Percentiles rank a stretch among this genome's conserved stretches.
Conservation (phyloP, 2,113 vertebrate genomes). For the Trematomus loennbergii region DNA sequence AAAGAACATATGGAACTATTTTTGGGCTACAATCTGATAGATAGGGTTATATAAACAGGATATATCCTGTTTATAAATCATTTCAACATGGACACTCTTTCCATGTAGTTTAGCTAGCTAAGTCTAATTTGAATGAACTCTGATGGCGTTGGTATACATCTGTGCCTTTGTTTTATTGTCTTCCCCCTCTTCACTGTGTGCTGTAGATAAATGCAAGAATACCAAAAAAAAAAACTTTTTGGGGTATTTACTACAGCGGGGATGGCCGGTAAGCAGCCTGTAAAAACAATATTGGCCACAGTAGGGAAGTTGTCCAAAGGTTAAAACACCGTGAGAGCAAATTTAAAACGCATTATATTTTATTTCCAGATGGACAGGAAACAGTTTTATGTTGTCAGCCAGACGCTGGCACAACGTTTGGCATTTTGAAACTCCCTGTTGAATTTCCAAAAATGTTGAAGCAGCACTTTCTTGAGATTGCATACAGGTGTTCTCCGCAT, state of each 20-base stretch:
- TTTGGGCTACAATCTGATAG: neutral
- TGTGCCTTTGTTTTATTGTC: neutral
- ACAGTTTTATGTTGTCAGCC: neutral
- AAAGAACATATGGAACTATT: constrained; percentile 5
- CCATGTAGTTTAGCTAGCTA: neutral
- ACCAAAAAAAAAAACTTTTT: neutral
- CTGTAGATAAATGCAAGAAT: constrained; percentile 2
- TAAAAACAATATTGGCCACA: constrained; percentile 2
- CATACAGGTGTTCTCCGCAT: too few species aligned
- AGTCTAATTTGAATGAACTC: neutral
- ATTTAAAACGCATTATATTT: neutral
- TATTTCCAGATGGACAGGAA: neutral
- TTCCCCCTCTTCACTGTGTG: neutral
- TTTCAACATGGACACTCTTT: neutral
- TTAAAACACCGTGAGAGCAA: constrained; percentile 1
- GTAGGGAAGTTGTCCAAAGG: constrained; percentile 3
- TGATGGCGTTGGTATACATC: neutral
- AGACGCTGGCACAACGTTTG: neutral
- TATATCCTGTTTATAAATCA: constrained; percentile 3
- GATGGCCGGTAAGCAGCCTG: neutral
- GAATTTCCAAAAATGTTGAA: neutral
- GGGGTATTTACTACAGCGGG: neutral
- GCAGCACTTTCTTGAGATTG: too few species aligned
- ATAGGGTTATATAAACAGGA: too few species aligned
- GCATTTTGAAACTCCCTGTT: neutral